Evolutionary conservation across 2,797 vertebrate genomes (phyloP).

Genomic region (Tenualosa ilisha): DNA sequence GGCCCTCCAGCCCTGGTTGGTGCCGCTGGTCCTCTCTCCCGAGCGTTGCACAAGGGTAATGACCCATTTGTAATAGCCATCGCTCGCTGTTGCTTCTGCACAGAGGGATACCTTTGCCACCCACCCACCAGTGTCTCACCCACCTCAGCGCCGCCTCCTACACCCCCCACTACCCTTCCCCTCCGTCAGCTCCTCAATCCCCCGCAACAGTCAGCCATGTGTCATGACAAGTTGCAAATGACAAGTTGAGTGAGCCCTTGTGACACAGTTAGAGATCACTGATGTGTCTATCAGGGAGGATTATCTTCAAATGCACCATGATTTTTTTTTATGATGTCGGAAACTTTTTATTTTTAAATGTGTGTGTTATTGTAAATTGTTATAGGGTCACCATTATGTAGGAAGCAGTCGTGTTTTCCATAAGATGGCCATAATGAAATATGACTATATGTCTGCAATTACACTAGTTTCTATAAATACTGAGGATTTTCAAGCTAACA

Average conservation of each 20-base stretch:
- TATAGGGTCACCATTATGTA: not conserved
- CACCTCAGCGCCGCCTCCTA: not conserved
- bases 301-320: not conserved
- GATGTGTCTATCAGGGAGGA: not conserved
- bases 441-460: slow-evolving; percentile 29
- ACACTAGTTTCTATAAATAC: not conserved
- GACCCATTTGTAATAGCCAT: slow-evolving; percentile 34
- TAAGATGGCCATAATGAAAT: not conserved
- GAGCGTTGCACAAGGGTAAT: slow-evolving; percentile 25
- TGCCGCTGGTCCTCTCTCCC: slow-evolving; percentile 8
- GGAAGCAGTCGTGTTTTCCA: not conserved
- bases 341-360: not conserved
- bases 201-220: not conserved
- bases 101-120: slow-evolving; percentile 26
- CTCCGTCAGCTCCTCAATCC: not conserved
- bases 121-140: slow-evolving; percentile 23
- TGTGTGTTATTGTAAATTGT: too few relatives aligned
- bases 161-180: not conserved
- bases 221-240: slow-evolving; percentile 22
- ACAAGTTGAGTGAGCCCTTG: slow-evolving; percentile 4
- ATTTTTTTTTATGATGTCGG: not conserved
- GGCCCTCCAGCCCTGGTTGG: slow-evolving; percentile 5
- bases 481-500: not conserved
- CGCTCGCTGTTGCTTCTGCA: slow-evolving; percentile 6
- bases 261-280: not conserved